These are phyloP conservation scores for Dromius quadrimaculatus DNA, from an alignment of 2,888 invertebrate species.

Conservation along the genomic window DNA sequence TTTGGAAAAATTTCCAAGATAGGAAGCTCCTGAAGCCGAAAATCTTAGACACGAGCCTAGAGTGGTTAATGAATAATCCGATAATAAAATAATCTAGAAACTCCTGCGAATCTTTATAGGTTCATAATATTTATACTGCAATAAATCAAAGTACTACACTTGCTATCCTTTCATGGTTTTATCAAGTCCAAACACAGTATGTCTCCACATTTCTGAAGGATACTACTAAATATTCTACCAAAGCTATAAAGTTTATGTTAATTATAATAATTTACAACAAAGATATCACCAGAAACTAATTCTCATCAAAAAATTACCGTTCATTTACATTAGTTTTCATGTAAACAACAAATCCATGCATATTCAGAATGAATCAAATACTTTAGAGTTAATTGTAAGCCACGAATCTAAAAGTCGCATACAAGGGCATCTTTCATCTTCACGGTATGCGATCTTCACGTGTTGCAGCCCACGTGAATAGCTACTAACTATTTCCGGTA, in stretches of 20 bases:
- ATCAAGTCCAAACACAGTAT: too few relatives aligned
- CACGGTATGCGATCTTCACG: conserved; percentile 62
- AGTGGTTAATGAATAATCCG: too few relatives aligned
- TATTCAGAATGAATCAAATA: conserved; percentile 47
- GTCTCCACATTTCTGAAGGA: conserved; percentile 2
- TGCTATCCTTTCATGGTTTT: too few relatives aligned
- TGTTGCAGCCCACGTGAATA: conserved; percentile 59
- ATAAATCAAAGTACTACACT: too few relatives aligned
- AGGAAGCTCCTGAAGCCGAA: too few relatives aligned
- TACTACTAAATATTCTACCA: not conserved
- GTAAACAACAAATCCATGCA: conserved; percentile 45
- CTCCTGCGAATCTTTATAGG: too few relatives aligned
- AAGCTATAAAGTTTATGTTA: not conserved
- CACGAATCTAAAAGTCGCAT: conserved; percentile 61
- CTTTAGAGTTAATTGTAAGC: conserved; percentile 59
- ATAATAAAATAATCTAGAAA: too few relatives aligned
- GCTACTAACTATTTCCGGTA: conserved; percentile 49
- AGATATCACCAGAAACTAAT: conserved; percentile 14
- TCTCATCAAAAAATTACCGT: conserved; percentile 29
- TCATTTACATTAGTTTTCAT: conserved; percentile 45
- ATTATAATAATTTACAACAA: conserved; percentile 3
- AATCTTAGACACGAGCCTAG: too few relatives aligned
- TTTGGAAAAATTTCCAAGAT: too few relatives aligned
- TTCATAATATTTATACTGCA: too few relatives aligned
- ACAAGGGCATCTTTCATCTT: conserved; percentile 66